These are phyloP conservation scores for Enteromius treurensis DNA, from an alignment of 2,797 vertebrate genomes.

Conservation along the genomic window DNA sequence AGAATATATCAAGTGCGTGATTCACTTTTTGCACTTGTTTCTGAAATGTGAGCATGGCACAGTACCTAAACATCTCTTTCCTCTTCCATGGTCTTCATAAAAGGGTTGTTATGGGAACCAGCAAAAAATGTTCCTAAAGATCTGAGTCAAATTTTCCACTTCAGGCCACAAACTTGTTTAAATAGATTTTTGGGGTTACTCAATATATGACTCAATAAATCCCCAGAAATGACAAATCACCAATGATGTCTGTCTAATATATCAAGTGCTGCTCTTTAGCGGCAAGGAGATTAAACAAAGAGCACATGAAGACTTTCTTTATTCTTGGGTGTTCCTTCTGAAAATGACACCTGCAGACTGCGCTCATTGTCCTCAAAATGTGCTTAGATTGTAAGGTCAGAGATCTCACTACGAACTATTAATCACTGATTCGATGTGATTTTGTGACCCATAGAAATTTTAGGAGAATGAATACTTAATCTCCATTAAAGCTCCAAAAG, in stretches of 20 bases:
- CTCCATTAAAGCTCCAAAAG: neutral
- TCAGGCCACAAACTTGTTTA: neutral
- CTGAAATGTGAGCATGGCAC: neutral
- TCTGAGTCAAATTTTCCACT: neutral
- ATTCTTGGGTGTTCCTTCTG: neutral
- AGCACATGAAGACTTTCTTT: neutral
- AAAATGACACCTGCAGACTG: neutral
- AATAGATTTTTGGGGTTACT: neutral
- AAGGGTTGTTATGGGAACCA: constrained; percentile 28
- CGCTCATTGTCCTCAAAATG: neutral
- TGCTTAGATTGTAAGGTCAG: neutral
- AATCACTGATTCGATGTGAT: neutral
- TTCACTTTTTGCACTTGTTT: neutral
- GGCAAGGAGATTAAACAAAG: neutral
- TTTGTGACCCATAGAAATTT: neutral
- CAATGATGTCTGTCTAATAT: neutral
- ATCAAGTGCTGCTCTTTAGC: neutral
- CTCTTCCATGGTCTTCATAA: neutral
- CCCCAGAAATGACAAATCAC: neutral
- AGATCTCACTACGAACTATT: neutral
- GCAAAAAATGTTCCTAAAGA: neutral
- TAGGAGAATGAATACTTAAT: neutral
- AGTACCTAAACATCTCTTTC: neutral
- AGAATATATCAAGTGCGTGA: neutral
- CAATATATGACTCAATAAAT: too few relatives aligned